These are phyloP conservation scores for Danaus melanippus DNA, from an alignment of 1,140 invertebrate genomes.

Conservation along the genomic window DNA sequence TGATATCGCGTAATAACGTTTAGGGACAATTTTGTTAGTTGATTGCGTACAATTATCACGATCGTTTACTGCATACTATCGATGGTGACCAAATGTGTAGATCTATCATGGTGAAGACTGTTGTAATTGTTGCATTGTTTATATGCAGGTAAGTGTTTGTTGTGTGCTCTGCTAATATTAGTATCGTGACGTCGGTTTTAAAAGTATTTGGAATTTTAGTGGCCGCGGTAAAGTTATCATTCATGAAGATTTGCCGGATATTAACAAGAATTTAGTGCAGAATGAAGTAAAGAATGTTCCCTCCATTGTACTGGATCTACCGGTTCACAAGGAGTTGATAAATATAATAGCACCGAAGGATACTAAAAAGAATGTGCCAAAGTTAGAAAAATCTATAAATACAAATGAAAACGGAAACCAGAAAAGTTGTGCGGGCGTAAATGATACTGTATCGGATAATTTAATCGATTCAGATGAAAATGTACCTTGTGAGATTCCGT, in stretches of 20 bases:
- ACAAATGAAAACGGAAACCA: slow-evolving; percentile 3
- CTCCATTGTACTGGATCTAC: too few relatives aligned
- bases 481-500: slow-evolving; percentile 6
- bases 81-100: not conserved
- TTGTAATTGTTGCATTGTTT: slow-evolving; percentile 19
- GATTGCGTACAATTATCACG: slow-evolving; percentile 2
- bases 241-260: slow-evolving; percentile 3
- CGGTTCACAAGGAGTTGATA: too few relatives aligned
- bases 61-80: not conserved
- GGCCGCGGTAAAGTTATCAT: slow-evolving; percentile 17
- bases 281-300: too few relatives aligned
- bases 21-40: slow-evolving; percentile 1
- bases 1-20: slow-evolving; percentile 18
- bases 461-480: slow-evolving; percentile 5
- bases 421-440: too few relatives aligned
- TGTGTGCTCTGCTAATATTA: not conserved
- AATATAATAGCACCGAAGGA: not conserved
- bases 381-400: not conserved
- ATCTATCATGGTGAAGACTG: slow-evolving; percentile 12
- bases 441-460: slow-evolving; percentile 9
- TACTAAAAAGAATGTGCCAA: not conserved
- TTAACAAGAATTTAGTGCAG: too few relatives aligned
- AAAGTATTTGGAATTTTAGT: slow-evolving; percentile 15
- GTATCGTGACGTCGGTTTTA: not conserved
- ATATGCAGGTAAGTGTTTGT: slow-evolving; percentile 18